Percentiles rank a stretch among this genome's conserved stretches.
These are phyloP conservation scores for Tetrapedia diversipes DNA, from an alignment of 2,888 invertebrate genomes.

Conservation along the genomic window DNA sequence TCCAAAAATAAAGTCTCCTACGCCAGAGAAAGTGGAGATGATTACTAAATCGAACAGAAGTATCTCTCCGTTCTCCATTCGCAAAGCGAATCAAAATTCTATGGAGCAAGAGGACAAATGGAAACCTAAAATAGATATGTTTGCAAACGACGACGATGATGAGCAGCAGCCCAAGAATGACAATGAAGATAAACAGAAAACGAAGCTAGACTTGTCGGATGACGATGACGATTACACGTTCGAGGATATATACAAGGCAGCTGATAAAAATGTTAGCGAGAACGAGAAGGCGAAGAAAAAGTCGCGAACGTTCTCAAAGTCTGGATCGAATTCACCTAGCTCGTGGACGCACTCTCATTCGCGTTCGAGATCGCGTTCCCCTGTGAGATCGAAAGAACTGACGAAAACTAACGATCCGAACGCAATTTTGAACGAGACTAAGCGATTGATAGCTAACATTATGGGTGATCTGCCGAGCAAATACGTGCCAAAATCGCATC, in stretches of 20 bases:
- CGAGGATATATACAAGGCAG: slow-evolving; percentile 91
- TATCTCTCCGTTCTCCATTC: slow-evolving; percentile 84
- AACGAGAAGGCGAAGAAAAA: slow-evolving; percentile 86
- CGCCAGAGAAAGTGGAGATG: slow-evolving; percentile 55
- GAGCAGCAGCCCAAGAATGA: slow-evolving; percentile 61
- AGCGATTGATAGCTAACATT: slow-evolving; percentile 86
- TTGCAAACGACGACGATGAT: slow-evolving; percentile 80
- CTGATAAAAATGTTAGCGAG: slow-evolving; percentile 89
- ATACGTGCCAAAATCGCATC: slow-evolving; percentile 77
- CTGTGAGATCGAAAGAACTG: slow-evolving; percentile 63
- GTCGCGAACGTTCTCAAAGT: slow-evolving; percentile 67
- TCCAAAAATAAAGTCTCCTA: slow-evolving; percentile 62
- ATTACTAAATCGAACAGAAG: slow-evolving; percentile 68
- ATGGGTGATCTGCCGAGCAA: slow-evolving; percentile 85
- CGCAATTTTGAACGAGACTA: slow-evolving; percentile 84
- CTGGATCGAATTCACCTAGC: slow-evolving; percentile 72
- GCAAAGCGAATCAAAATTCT: slow-evolving; percentile 83
- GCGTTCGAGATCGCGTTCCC: slow-evolving; percentile 71
- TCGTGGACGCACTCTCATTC: slow-evolving; percentile 78
- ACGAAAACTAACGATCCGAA: slow-evolving; percentile 78
- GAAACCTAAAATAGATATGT: slow-evolving; percentile 80
- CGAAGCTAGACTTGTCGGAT: slow-evolving; percentile 86
- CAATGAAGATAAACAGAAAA: slow-evolving; percentile 76
- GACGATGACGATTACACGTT: slow-evolving; percentile 93
- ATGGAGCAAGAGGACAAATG: slow-evolving; percentile 78